Evolutionary conservation across 2,113 vertebrate genomes (phyloP).

Genomic region (Boleophthalmus pectinirostris): DNA sequence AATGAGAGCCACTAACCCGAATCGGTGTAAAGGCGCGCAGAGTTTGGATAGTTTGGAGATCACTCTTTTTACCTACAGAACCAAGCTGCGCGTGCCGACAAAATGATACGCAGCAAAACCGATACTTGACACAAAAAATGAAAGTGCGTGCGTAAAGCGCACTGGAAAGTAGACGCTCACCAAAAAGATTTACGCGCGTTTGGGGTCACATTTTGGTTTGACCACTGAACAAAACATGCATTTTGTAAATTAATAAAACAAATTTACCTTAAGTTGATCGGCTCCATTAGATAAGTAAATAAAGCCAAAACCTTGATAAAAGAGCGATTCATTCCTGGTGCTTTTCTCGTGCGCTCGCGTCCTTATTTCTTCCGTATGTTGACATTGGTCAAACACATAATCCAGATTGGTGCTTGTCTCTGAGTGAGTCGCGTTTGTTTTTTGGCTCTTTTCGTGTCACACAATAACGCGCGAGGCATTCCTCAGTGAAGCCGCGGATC

Average conservation of each 20-base stretch:
- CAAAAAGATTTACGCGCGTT: neutral
- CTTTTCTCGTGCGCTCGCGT: constrained; percentile 81
- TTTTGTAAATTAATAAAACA: neutral
- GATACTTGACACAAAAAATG: neutral
- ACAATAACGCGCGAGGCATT: constrained; percentile 59
- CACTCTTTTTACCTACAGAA: neutral
- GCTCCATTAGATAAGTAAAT: constrained; percentile 90
- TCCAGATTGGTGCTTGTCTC: constrained; percentile 58
- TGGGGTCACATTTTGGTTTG: neutral
- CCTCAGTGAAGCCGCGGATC: constrained; percentile 80
- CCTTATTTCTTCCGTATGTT: constrained; percentile 74
- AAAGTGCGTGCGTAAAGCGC: constrained; percentile 3
- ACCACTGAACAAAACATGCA: neutral
- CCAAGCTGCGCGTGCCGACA: neutral
- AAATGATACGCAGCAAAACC: neutral
- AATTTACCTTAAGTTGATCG: constrained; percentile 92
- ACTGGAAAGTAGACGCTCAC: neutral
- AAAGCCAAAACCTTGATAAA: constrained; percentile 91
- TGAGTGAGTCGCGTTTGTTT: constrained; percentile 47
- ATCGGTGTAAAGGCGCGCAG: neutral
- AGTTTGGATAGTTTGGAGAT: neutral
- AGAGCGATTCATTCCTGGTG: constrained; percentile 94
- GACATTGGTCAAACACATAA: constrained; percentile 69
- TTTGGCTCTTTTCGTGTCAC: constrained; percentile 51
- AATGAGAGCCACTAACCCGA: neutral